Evolutionary conservation across 2,888 invertebrate species (phyloP).

Genomic region (Diachrysia chrysitis): DNA sequence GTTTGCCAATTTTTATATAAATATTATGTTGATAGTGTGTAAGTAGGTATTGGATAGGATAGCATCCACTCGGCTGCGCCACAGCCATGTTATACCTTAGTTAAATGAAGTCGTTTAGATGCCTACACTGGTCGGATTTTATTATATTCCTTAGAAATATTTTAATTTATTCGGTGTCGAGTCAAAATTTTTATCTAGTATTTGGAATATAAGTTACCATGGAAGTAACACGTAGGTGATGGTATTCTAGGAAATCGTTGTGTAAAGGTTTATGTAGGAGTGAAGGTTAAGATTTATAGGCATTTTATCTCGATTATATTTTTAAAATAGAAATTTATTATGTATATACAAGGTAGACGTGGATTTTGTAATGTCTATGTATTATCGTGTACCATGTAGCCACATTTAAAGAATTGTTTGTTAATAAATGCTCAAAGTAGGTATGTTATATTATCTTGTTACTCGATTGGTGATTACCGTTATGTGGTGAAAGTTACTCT

Average conservation of each 20-base stretch:
- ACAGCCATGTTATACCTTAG: constrained; percentile 20
- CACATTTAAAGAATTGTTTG: constrained; percentile 41
- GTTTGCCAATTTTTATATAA: constrained; percentile 69
- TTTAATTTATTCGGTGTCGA: constrained; percentile 50
- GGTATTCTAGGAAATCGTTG: constrained; percentile 52
- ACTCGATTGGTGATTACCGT: constrained; percentile 71
- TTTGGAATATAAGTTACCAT: constrained; percentile 60
- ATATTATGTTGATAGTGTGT: constrained; percentile 62
- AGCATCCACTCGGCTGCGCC: constrained; percentile 65
- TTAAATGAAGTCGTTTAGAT: constrained; percentile 44
- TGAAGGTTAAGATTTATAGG: constrained; percentile 53
- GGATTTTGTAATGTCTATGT: constrained; percentile 44
- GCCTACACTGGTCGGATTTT: constrained; percentile 48
- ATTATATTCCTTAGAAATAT: constrained; percentile 41
- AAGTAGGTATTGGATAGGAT: constrained; percentile 57
- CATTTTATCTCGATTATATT: constrained; percentile 63
- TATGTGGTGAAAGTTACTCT: constrained; percentile 79
- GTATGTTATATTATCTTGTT: constrained; percentile 70
- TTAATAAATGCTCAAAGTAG: constrained; percentile 80
- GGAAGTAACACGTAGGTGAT: constrained; percentile 57
- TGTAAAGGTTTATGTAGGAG: constrained; percentile 41
- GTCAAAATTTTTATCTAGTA: constrained; percentile 47
- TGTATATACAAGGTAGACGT: constrained; percentile 42
- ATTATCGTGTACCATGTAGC: constrained; percentile 33
- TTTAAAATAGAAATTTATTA: constrained; percentile 51